Evolutionary conservation across 2,113 vertebrate species (phyloP).

Genomic region (Corydoras maculifer): DNA sequence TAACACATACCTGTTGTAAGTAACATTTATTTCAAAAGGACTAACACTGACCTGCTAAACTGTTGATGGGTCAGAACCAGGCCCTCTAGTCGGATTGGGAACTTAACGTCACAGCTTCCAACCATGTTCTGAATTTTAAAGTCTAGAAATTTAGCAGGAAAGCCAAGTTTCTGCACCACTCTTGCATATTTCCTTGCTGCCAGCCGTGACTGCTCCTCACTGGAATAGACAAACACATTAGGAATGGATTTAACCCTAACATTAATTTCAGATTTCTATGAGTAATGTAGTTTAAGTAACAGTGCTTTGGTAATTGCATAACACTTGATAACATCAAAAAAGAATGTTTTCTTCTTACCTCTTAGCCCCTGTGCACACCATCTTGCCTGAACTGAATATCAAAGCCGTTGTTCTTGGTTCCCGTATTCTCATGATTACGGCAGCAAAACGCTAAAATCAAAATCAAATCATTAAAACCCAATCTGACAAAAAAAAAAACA

Average conservation of each 20-base stretch:
- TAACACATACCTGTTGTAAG: no score
- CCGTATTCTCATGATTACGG: slow-evolving; percentile 99
- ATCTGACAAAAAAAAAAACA: no score
- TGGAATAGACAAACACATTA: slow-evolving; percentile 40
- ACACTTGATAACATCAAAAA: no score
- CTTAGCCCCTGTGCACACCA: slow-evolving; percentile 98
- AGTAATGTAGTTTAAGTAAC: no score
- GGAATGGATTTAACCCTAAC: no score
- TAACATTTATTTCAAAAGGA: neutral
- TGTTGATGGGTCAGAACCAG: slow-evolving; percentile 95
- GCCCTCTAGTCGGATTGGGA: slow-evolving; percentile 92
- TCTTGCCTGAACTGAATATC: slow-evolving; percentile 98
- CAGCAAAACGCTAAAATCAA: slow-evolving; percentile 87
- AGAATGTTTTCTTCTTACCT: slow-evolving; percentile 64
- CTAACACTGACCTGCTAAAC: slow-evolving; percentile 82
- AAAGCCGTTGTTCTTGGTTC: slow-evolving; percentile 95
- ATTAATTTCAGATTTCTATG: no score
- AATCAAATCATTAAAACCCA: no score
- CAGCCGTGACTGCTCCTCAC: slow-evolving; percentile 92
- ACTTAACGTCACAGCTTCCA: slow-evolving; percentile 97
- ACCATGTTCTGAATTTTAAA: slow-evolving; percentile 99
- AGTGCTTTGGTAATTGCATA: neutral
- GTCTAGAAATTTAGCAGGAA: slow-evolving; percentile 96
- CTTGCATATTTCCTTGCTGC: slow-evolving; percentile 95
- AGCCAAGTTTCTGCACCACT: slow-evolving; percentile 96